Percentiles rank a stretch among this genome's conserved stretches.
Evolutionary conservation across 2,888 invertebrate genomes (phyloP).

Genomic region (Eupithecia centaureata): DNA sequence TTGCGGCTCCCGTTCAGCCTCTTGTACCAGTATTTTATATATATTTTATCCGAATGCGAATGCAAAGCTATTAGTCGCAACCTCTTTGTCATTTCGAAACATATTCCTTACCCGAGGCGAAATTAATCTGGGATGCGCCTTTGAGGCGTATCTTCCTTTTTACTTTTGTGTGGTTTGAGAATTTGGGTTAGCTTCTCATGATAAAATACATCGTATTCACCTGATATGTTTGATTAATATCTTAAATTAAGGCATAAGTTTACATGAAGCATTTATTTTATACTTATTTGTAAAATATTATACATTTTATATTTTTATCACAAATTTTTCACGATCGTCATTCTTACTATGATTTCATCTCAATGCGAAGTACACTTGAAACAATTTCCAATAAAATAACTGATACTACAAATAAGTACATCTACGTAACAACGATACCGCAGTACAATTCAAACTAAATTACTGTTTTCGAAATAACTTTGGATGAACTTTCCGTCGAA

Average conservation of each 20-base stretch:
- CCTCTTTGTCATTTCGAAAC: slow-evolving; percentile 64
- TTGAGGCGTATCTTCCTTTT: slow-evolving; percentile 46
- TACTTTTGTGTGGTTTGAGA: slow-evolving; percentile 25
- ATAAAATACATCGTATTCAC: neutral
- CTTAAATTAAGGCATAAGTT: neutral
- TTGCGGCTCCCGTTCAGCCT: slow-evolving; percentile 60
- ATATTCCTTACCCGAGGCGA: slow-evolving; percentile 52
- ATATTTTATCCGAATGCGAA: slow-evolving; percentile 63
- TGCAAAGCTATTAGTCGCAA: slow-evolving; percentile 62
- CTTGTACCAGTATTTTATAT: slow-evolving; percentile 58
- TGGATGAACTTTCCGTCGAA: slow-evolving; percentile 8
- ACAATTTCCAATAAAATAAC: neutral
- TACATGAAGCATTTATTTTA: too few species aligned
- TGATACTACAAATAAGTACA: neutral
- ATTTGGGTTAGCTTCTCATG: neutral
- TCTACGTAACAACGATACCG: neutral
- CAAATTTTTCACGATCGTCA: too few species aligned
- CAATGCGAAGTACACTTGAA: neutral
- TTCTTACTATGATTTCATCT: too few species aligned
- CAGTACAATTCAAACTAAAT: slow-evolving; percentile 6
- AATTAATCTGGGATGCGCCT: slow-evolving; percentile 56
- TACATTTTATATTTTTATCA: too few species aligned
- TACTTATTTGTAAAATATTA: too few species aligned
- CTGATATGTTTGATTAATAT: neutral
- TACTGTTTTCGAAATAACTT: slow-evolving; percentile 18